Evolutionary conservation across 2,888 invertebrate genomes (phyloP).

Genomic region (Plagiodera versicolora): DNA sequence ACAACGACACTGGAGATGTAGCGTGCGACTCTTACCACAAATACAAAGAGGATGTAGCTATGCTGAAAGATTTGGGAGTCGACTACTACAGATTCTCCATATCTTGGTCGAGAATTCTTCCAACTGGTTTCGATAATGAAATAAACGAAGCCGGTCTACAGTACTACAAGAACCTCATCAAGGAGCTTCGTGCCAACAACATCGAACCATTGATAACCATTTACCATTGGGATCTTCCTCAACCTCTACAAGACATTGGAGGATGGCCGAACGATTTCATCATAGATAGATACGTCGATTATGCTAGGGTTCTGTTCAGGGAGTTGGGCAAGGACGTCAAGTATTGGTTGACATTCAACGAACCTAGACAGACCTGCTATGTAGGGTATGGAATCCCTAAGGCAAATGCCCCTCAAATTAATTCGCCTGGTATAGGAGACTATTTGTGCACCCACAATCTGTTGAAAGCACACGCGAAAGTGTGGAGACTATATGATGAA

Average conservation of each 20-base stretch:
- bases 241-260: conserved; percentile 51
- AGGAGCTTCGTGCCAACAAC: conserved; percentile 55
- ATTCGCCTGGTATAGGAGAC: conserved; percentile 59
- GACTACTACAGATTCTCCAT: conserved; percentile 72
- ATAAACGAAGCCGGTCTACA: conserved; percentile 71
- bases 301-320: conserved; percentile 57
- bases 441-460: conserved; percentile 66
- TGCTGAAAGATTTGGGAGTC: conserved; percentile 65
- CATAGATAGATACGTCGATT: conserved; percentile 56
- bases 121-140: conserved; percentile 65
- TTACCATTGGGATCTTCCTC: conserved; percentile 62
- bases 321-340: conserved; percentile 50
- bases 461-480: conserved; percentile 66
- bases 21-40: conserved; percentile 72
- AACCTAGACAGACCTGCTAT: conserved; percentile 51
- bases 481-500: conserved; percentile 62
- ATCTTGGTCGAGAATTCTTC: conserved; percentile 76
- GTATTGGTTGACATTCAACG: conserved; percentile 62
- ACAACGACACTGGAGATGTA: conserved; percentile 64
- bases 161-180: conserved; percentile 35
- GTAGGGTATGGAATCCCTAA: conserved; percentile 46
- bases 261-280: conserved; percentile 26
- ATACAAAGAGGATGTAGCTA: conserved; percentile 65
- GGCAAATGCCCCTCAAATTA: conserved; percentile 55
- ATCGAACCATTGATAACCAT: conserved; percentile 61